Base-by-base conservation (phyloP, 2,888 invertebrate species). In the Archaeoteleia sp. region DNA sequence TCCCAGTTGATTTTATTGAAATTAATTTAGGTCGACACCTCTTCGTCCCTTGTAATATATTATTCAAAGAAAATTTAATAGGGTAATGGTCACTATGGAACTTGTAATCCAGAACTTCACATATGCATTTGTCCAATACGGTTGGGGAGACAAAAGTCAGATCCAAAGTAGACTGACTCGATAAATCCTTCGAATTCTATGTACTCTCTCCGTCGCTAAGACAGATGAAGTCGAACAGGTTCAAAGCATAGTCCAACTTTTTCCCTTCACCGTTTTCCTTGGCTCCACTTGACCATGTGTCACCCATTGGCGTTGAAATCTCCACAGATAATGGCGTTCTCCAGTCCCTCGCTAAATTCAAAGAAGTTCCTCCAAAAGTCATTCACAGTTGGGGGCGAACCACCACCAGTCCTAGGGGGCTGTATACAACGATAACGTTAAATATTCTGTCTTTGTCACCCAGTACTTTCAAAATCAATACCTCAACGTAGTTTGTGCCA, bases 401-500 rank as follows among this genome's bases (percentile, higher is more conserved):
- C n/a, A 1, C 2, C 9, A 10, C 6, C 8, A 5, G 10, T 6
- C 10, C 42, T 23, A 1, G 46, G 32, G 1, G 46, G 46, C 46
- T 32, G 10, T 46, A 46, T 3, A 46, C 15, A 8, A 20, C n/a
- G 1, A 46, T 32, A 9, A 46, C 1, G 9, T 46, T 12, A 10
- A 9, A 20, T 1, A 7, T 0, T 6, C 8, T 27, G 3, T 37
- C 4, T 1, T 37, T 10, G 6, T 7, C 9, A 7, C 17, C 10
- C 7, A 12, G 17, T 10, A 55, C 27, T 30, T 39, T 39, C 1
- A 15, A 0, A 2, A 57, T 20, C 6, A 39, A 2, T 5, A 55
- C n/a, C 30, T 57, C 57, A 6, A 57, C 39, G 14, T 1, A 4
- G n/a, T 46, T 57, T 5, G 7, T 20, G 1, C 32, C 14, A 15